Base-by-base conservation (phyloP, 2,888 invertebrate genomes). In the Polietes domitor region DNA sequence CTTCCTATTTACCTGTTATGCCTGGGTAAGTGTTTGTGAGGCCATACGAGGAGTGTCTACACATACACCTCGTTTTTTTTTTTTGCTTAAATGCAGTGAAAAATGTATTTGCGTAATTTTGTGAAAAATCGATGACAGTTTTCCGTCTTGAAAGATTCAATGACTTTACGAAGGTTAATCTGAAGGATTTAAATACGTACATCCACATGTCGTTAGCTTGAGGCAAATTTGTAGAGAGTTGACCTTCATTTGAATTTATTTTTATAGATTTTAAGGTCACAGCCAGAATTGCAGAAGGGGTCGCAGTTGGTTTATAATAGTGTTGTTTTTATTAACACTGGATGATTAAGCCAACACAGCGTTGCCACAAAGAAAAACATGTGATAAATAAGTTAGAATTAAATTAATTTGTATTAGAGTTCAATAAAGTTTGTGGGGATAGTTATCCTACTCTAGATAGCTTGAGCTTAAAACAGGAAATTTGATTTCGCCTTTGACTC, bases 1-100 rank as follows among this genome's bases (percentile, higher is more conserved):
- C 92, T 86, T 91, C 92, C 43, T 92, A 91, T 89, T 86, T 92
- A 83, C 92, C 92, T 74, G 87, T 90, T 82, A 88, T 90, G 88
- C 82, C 86, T 28, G 88, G 92, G 92, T 90, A 87, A 89, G 91
- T 88, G 41, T 24, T 53, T 63, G 21, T 26, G 21, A n/a, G 21
- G 61, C 19, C 28, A 28, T 3, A n/a, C 41, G 37, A 28, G 15
- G 26, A 17, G 1, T 37, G 24, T 9, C 10, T 65, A 63, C 17
- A 63, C 53, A 24, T 61, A 53, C 5, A 21, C 21, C 53, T 55
- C 43, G 6, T 17, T 10, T 17, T 53, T 12, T 7, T 0, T 72
- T 10, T 17, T 6, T 53, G 17, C 19, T 7, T 37, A 7, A 12
- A 32, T 32, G 32, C 32, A 32, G 3, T 7, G 7, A 5, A 32